These are phyloP conservation scores for Todus mexicanus DNA, from an alignment of 2,797 vertebrate genomes.

Conservation along the genomic window DNA sequence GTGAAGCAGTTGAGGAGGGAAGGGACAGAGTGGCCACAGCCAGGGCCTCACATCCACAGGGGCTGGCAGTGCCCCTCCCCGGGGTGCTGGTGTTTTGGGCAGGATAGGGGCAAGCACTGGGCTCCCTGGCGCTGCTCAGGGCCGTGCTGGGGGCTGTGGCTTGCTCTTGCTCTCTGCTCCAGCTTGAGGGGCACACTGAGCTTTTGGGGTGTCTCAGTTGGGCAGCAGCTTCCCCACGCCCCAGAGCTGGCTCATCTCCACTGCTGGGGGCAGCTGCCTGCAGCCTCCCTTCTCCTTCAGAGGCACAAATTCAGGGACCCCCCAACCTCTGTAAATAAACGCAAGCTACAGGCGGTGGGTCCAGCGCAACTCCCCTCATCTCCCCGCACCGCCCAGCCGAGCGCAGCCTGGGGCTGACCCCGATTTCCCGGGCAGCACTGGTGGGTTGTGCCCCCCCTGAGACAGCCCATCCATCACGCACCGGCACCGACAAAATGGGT, in stretches of 20 bases:
- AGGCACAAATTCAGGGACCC: background rate
- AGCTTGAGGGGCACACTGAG: background rate
- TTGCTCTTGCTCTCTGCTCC: background rate
- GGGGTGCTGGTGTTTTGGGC: background rate
- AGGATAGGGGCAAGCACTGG: accelerated
- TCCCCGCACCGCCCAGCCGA: accelerated
- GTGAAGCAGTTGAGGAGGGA: accelerated
- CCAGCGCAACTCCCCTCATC: background rate
- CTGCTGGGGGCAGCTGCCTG: background rate
- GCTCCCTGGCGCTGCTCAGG: accelerated
- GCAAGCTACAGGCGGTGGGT: too few relatives aligned
- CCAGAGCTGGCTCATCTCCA: background rate
- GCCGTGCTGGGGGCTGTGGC: accelerated
- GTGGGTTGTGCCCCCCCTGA: background rate
- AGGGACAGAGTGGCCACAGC: background rate
- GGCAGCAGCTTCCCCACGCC: background rate
- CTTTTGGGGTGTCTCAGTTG: background rate
- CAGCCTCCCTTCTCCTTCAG: background rate
- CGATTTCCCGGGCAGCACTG: accelerated
- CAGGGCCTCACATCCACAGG: background rate
- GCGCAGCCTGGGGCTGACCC: background rate
- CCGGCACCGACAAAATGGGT: accelerated
- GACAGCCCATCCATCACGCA: background rate
- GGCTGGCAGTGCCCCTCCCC: accelerated
- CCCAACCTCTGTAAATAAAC: background rate